Base-by-base conservation (phyloP, 2,113 vertebrate genomes). In the Atlantisia rogersi region DNA sequence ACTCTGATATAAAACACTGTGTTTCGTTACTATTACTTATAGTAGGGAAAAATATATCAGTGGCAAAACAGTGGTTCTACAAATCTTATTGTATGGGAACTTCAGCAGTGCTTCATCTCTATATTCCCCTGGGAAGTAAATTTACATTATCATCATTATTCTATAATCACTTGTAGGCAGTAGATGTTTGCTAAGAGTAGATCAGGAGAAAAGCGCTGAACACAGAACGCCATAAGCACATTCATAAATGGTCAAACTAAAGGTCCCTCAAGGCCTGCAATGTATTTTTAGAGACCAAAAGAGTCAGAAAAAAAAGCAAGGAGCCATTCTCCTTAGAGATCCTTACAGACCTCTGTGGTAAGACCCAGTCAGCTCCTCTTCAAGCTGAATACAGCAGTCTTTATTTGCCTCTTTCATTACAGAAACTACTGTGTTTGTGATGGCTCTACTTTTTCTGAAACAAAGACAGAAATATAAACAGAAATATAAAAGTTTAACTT, bases 301-400 rank as follows among this genome's bases (percentile, higher is more conserved):
- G 10, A 37, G 9, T 25, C 29, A 58, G 8, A 52, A 76, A 64
- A 92, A 44, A 46, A 46, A 63, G 7, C 17, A n/a, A 56, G 40
- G 35, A 86, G 11, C 11, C 64, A 44, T 63, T 40, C 32, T 86
- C 32, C 55, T 67, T 24, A 20, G 28, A 25, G 24, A 46, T 15
- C 6, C 21, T 42, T 67, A 48, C 40, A 76, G 52, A 6, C 35
- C 24, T 31, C 44, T 74, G 12, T 37, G 35, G 39, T 32, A 31
- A 42, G 0, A 0, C 3, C 55, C 50, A 40, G 6, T 22, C 18
- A 37, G 24, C 5, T 71, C 24, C 5, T 90, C 29, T 28, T 31
- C 31, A 60, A 21, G 17, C 5, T 50, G 53, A 64, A 75, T 12
- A 29, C 11, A 59, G 12, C 11, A 31, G 35, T 12, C 48, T 48